Base-by-base conservation (phyloP, 2,888 invertebrate genomes). In the Blastobasis lacticolella region DNA sequence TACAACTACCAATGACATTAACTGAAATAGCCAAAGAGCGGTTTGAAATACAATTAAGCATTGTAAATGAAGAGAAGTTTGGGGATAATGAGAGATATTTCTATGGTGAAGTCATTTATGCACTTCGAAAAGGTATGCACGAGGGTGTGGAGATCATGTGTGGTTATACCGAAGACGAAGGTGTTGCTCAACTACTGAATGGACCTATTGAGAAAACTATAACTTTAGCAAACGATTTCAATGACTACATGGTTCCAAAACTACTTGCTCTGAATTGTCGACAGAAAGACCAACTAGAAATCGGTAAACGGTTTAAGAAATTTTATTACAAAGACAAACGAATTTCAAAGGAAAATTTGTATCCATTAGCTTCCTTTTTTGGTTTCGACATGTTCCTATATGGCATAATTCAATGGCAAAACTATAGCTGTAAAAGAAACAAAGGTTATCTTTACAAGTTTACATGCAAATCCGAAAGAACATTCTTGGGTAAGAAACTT, bases 141-240 rank as follows among this genome's bases (percentile, higher is more conserved):
- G 63, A 75, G 55, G 73, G 64, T 4, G 81, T 92, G 1, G 93
- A 94, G 0, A 89, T 94, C 69, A 91, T 95, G 73, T 85, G 91
- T 37, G 95, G 95, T 4, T 78, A 92, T 8, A 94, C 91, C 5
- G 89, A 90, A 23, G 91, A 94, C 48, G 95, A 95, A 79, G 94
- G 94, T 0, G 38, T 75, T 0, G 51, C 77, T 5, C 37, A 73
- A 1, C 49, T 52, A 8, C 40, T 50, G 0, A 10, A 50, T 0
- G 49, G 40, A 0, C 10, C 6, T 42, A 0, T 45, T 37, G 64
- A 74, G 0, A 55, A 60, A n/a, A 45, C 69, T 0, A 45, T 71
- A 10, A 49, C 59, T 3, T 59, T 67, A 50, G 69, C 71, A 0
- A 76, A 75, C 48, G 57, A 55, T 36, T 70, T 63, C 50, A 56